phyloP scores from a whole-genome alignment of 2,113 vertebrate genomes.

The Eleginops maclovinus region DNA sequence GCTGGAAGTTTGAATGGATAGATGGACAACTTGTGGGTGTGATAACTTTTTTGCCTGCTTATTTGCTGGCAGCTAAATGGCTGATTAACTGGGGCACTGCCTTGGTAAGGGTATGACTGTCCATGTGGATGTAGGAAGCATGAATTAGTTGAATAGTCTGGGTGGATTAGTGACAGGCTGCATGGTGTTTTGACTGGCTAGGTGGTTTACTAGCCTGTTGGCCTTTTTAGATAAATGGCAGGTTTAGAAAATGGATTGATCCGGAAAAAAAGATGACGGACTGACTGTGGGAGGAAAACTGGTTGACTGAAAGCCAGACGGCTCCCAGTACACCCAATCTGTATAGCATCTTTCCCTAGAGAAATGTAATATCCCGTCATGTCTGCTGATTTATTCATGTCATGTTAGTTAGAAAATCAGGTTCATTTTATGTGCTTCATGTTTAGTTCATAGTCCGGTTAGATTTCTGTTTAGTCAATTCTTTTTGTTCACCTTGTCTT shows the following conservation, averaged over 20 bases:
- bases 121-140: neutral
- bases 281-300: slow-evolving; percentile 16
- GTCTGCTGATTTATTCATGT: too few species aligned
- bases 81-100: neutral
- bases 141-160: slow-evolving; percentile 16
- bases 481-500: too few species aligned
- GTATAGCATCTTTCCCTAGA: neutral
- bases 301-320: neutral
- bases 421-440: too few species aligned
- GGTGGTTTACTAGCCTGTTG: slow-evolving; percentile 20
- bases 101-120: neutral
- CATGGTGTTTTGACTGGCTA: slow-evolving; percentile 6
- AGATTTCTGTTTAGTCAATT: too few species aligned
- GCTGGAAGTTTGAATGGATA: slow-evolving; percentile 48
- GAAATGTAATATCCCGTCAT: too few species aligned
- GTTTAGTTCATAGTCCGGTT: too few species aligned
- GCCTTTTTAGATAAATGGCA: slow-evolving; percentile 28
- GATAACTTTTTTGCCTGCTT: slow-evolving; percentile 40
- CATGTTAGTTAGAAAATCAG: too few species aligned
- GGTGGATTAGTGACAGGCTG: neutral
- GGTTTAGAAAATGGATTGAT: slow-evolving; percentile 18
- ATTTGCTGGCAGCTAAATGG: slow-evolving; percentile 9
- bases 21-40: slow-evolving; percentile 26
- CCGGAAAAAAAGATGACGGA: slow-evolving; percentile 12
- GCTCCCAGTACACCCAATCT: slow-evolving; percentile 8